A percentile compares a stretch with the other conserved stretches of the same genome.
Evolutionary conservation across 2,797 vertebrate genomes (phyloP).

Genomic region (Pyrocephalus nanus): DNA sequence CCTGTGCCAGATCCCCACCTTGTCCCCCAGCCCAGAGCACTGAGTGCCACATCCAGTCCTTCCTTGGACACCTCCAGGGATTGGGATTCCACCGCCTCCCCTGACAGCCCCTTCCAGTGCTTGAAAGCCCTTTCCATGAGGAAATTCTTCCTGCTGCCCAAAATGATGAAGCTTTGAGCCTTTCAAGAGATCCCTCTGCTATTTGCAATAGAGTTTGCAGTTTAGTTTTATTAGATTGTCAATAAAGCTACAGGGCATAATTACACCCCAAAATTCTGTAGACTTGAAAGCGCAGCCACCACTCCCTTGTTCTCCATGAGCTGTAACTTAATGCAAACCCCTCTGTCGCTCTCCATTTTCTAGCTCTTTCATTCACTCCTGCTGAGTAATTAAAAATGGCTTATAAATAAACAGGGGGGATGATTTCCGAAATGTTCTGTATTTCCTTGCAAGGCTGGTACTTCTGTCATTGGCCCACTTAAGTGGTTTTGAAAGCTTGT

Average conservation of each 20-base stretch:
- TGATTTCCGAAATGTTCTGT: conserved; percentile 71
- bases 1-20: not conserved
- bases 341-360: conserved; percentile 80
- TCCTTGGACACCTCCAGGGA: not conserved
- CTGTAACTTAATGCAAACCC: conserved; percentile 73
- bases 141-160: not conserved
- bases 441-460: conserved; percentile 63
- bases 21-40: not conserved
- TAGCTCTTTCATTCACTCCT: conserved; percentile 81
- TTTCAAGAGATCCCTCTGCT: not conserved
- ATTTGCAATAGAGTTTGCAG: not conserved
- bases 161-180: not conserved
- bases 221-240: not conserved
- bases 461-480: conserved; percentile 72
- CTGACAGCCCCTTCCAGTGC: not conserved
- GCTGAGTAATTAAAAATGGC: conserved; percentile 86
- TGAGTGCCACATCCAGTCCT: not conserved
- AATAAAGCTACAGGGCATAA: conserved; percentile 43
- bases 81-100: not conserved
- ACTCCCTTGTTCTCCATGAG: conserved; percentile 44
- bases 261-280: not conserved
- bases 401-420: conserved; percentile 86
- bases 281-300: conserved; percentile 39
- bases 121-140: not conserved
- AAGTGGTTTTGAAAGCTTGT: conserved; percentile 89